A percentile compares a stretch with the other conserved stretches of the same genome.
Conservation (phyloP, 2,888 invertebrate species). For the Clanis bilineata region DNA sequence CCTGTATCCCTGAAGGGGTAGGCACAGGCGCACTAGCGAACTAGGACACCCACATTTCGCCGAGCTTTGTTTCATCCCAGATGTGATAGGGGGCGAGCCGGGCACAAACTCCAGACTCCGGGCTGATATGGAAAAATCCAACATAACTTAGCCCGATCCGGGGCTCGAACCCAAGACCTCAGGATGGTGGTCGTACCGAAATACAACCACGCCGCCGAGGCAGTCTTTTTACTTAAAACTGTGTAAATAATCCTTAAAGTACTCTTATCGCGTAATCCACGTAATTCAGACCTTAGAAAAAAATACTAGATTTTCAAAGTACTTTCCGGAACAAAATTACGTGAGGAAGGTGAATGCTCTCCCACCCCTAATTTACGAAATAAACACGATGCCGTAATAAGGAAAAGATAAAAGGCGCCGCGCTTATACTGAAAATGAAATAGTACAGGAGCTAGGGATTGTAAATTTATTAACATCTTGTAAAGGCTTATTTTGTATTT, state of each 20-base stretch:
- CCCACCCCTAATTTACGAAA: conserved; percentile 32
- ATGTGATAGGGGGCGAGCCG: no score
- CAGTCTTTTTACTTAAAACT: conserved; percentile 5
- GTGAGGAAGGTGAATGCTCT: neutral
- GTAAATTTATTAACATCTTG: neutral
- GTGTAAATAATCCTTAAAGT: neutral
- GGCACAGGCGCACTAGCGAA: no score
- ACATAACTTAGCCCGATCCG: no score
- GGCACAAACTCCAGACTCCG: no score
- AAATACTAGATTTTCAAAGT: neutral
- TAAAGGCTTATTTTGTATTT: neutral
- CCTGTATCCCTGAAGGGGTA: no score
- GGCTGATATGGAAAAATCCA: no score
- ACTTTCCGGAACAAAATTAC: conserved; percentile 1
- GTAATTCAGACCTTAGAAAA: neutral
- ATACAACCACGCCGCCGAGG: no score
- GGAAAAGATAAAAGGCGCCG: conserved; percentile 39
- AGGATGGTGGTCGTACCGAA: no score
- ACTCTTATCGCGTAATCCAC: neutral
- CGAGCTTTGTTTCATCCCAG: no score
- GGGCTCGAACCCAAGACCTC: no score
- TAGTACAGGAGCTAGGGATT: conserved; percentile 28
- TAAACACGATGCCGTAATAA: conserved; percentile 39
- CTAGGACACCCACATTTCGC: no score
- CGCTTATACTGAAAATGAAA: conserved; percentile 34